Percentiles rank a stretch among this genome's conserved stretches.
Conservation (phyloP, 1,140 invertebrate genomes). For the Batillaria attramentaria region DNA sequence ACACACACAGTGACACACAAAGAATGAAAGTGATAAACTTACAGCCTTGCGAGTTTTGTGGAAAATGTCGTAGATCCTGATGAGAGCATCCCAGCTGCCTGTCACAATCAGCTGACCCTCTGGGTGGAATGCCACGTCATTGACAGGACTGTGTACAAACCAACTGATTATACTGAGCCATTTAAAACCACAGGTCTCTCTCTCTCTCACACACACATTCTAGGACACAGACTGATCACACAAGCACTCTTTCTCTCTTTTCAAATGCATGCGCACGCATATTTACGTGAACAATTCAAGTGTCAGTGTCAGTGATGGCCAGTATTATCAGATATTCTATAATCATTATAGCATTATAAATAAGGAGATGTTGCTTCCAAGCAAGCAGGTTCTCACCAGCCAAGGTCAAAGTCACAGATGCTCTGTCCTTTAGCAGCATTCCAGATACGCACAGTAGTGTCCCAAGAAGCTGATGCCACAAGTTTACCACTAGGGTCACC, state of each 20-base stretch:
- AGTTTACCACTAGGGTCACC: constrained; percentile 59
- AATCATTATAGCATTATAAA: no score
- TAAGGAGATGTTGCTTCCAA: no score
- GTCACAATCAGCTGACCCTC: constrained; percentile 65
- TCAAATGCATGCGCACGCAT: no score
- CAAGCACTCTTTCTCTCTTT: no score
- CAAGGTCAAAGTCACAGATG: constrained; percentile 55
- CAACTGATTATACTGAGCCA: no score
- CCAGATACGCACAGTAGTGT: constrained; percentile 69
- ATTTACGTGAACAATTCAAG: no score
- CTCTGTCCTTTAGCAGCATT: constrained; percentile 57
- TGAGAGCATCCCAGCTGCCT: constrained; percentile 69
- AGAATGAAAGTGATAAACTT: constrained; percentile 39
- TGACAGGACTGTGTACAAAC: constrained; percentile 64
- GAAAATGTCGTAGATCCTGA: constrained; percentile 70
- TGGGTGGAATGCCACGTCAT: constrained; percentile 72
- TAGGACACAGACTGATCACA: no score
- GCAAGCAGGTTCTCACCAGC: constrained; percentile 44
- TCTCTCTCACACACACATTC: no score
- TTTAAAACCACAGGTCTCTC: no score
- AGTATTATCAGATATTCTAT: no score
- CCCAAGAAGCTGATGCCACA: constrained; percentile 69
- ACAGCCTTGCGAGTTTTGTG: constrained; percentile 63
- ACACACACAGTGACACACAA: no score
- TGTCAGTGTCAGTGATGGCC: no score